Evolutionary conservation across 2,797 vertebrate species (phyloP), one percentile per base, ranked within the genome.

Genomic region (Karalla daura): DNA sequence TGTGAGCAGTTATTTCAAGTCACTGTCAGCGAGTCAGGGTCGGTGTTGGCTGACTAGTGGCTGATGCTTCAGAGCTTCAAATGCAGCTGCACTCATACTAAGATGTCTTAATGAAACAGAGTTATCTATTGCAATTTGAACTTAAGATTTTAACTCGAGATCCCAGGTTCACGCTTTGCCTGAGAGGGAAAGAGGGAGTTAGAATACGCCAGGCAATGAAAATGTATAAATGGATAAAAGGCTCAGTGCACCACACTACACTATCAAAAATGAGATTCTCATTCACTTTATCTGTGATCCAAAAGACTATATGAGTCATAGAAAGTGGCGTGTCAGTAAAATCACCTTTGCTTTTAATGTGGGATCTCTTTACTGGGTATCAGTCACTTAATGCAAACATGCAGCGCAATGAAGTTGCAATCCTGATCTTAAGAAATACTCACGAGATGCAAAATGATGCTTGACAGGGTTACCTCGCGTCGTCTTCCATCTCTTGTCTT

Each of bases 41-140:
- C 39, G 63, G n/a, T 32, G 52, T 36, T 18, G 24, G 24, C 45
- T 41, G 55, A 18, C 27, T 51, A 50, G 45, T 55, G 50, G 53
- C 55, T 6, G 0, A 5, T 45, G 30, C 61, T 61, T 70, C 30
- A 37, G 44, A 70, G 15, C 15, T 54, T 66, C 32, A 56, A 72
- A 72, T 5, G 3, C 53, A 69, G 65, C 49, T 82, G 74, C 64
- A 72, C 58, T 76, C 72, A 65, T 49, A 86, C 87, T 83, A 72
- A 69, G 63, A 84, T 79, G 88, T 91, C 88, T 89, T 91, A 88
- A 88, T 64, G 27, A 78, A 59, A 23, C 62, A 21, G 27, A 59
- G 24, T 53, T 21, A 35, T 62, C 63, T 37, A 47, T 14, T 63
- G 15, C 61, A 3, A 35, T 63, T 60, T 59, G 7, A 44, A 25